Percentiles rank a stretch among this genome's conserved stretches.
phyloP scores from a whole-genome alignment of 64 coral and sea anemone species.

The Pocillopora verrucosa region DNA sequence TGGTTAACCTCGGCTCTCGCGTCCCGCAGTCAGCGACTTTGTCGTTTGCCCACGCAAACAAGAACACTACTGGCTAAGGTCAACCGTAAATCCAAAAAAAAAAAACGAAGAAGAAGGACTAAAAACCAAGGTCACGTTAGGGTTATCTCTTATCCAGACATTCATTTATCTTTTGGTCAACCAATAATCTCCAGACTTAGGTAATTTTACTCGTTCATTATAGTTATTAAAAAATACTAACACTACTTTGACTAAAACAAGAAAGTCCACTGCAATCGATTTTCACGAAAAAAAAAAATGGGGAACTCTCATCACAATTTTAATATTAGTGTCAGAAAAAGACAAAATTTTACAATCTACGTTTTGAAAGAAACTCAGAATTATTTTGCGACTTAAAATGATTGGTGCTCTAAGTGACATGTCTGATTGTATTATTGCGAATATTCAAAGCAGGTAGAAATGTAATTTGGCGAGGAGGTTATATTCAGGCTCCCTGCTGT shows the following conservation, averaged over 20 bases:
- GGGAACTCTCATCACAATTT: too few relatives aligned
- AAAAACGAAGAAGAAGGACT: not conserved
- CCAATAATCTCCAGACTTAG: not conserved
- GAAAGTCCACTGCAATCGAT: not conserved
- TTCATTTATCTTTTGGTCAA: too few relatives aligned
- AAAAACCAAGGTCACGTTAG: not conserved
- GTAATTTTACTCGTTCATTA: not conserved
- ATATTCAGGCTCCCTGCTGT: not conserved
- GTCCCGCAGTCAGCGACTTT: too few relatives aligned
- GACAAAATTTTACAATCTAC: too few relatives aligned
- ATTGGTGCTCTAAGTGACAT: not conserved
- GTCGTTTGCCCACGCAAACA: not conserved
- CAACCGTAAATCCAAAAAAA: not conserved
- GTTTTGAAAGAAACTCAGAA: too few relatives aligned
- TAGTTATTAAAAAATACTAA: not conserved
- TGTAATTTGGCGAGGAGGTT: not conserved
- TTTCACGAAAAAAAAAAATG: too few relatives aligned
- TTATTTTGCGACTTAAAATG: not conserved
- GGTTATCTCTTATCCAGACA: too few relatives aligned
- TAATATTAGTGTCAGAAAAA: too few relatives aligned
- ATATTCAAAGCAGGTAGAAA: not conserved
- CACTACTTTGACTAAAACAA: not conserved
- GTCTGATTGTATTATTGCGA: not conserved
- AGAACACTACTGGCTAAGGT: too few relatives aligned
- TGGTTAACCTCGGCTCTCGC: too few relatives aligned